Conservation (phyloP, 2,797 vertebrate species). For the Petrocephalus sullivani region DNA sequence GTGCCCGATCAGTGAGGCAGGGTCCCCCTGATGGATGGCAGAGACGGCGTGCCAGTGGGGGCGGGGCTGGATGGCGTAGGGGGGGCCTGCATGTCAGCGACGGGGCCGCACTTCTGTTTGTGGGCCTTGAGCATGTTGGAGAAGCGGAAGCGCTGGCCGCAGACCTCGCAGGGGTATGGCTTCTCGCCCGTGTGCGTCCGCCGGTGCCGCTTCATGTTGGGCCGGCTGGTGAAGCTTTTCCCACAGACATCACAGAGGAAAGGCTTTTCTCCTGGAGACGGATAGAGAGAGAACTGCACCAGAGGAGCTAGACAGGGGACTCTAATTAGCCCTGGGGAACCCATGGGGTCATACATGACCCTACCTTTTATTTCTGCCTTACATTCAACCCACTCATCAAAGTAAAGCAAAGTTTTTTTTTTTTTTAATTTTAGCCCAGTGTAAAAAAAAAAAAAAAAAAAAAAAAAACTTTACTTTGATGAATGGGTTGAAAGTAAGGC, state of each 20-base stretch:
- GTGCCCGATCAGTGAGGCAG: conserved; percentile 65
- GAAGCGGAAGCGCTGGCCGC: conserved; percentile 93
- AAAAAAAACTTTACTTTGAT: too few species aligned
- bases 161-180: conserved; percentile 91
- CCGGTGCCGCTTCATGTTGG: conserved; percentile 97
- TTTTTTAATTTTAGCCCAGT: too few species aligned
- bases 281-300: not conserved
- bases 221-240: conserved; percentile 97
- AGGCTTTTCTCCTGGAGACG: conserved; percentile 84
- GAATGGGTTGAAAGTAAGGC: too few species aligned
- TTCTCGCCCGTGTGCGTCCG: conserved; percentile 95
- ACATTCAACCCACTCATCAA: too few species aligned
- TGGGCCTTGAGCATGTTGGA: conserved; percentile 98
- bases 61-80: conserved; percentile 67
- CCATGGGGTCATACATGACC: too few species aligned
- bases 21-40: conserved; percentile 48
- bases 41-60: conserved; percentile 46
- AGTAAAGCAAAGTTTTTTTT: too few species aligned
- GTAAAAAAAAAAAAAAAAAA: too few species aligned
- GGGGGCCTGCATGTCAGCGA: conserved; percentile 66
- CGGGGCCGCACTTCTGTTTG: conserved; percentile 90
- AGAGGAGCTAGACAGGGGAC: not conserved
- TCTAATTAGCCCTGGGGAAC: not conserved
- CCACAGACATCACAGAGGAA: conserved; percentile 98
- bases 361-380: too few species aligned